These are phyloP conservation scores for Lacerta viridis DNA, from an alignment of 2,797 vertebrate species.

Conservation along the genomic window DNA sequence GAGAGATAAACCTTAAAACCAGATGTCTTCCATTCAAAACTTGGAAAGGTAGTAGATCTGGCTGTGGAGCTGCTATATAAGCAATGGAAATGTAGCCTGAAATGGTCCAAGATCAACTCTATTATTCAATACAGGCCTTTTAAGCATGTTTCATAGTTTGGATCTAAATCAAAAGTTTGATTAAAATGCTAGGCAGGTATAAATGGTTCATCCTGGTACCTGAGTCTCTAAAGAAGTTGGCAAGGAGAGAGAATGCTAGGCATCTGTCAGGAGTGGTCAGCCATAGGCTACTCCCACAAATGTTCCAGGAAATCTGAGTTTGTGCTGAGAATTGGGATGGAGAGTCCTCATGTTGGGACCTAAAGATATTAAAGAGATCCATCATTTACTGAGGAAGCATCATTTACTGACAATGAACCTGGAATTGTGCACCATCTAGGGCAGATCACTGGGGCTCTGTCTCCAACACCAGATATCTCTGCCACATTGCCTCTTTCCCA, in stretches of 20 bases:
- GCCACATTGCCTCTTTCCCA: neutral
- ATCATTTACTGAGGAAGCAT: no score
- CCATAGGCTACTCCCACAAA: neutral
- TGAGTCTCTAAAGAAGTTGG: neutral
- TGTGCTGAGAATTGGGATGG: neutral
- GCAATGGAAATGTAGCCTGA: neutral
- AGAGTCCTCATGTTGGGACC: neutral
- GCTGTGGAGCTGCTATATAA: neutral
- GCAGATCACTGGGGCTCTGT: neutral
- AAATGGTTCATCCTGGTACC: conserved; percentile 4
- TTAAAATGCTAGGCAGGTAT: neutral
- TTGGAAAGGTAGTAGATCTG: neutral
- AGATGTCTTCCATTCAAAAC: neutral
- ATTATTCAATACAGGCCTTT: neutral
- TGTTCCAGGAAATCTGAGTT: neutral
- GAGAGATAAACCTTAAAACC: neutral
- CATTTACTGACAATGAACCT: neutral
- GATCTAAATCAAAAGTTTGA: neutral
- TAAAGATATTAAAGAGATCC: neutral
- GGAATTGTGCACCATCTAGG: neutral
- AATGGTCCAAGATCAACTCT: neutral
- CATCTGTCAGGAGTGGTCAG: neutral
- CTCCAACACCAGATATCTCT: neutral
- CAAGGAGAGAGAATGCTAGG: neutral
- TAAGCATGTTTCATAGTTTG: neutral